phyloP scores from a whole-genome alignment of 2,888 invertebrate species.

The Dynastes hyllus region DNA sequence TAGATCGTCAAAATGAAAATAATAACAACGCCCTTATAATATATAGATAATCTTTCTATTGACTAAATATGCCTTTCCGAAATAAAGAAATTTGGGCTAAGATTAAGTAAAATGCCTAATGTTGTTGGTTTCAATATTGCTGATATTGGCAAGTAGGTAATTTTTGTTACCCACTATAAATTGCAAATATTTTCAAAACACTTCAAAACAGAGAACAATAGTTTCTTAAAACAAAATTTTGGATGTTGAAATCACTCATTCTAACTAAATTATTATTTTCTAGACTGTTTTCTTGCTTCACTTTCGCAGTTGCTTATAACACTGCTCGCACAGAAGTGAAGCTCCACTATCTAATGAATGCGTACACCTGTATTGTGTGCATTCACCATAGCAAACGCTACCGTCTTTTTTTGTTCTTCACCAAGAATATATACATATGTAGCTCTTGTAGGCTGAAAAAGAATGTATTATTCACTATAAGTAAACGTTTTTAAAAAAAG shows the following conservation, averaged over 20 bases:
- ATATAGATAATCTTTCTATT: not conserved
- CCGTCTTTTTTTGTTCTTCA: slow-evolving; percentile 11
- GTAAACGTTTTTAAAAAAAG: not conserved
- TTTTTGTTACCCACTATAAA: too few species aligned
- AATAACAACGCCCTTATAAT: not conserved
- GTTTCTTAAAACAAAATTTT: too few species aligned
- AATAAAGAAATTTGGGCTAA: too few species aligned
- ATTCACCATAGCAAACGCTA: slow-evolving; percentile 59
- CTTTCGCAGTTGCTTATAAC: slow-evolving; percentile 34
- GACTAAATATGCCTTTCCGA: not conserved
- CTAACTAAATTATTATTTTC: not conserved
- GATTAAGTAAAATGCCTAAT: too few species aligned
- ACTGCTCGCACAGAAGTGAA: slow-evolving; percentile 39
- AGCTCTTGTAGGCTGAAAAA: not conserved
- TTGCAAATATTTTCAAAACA: too few species aligned
- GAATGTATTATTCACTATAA: not conserved
- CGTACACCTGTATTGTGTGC: slow-evolving; percentile 66
- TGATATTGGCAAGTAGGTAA: too few species aligned
- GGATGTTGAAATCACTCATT: not conserved
- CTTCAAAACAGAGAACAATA: too few species aligned
- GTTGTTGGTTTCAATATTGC: too few species aligned
- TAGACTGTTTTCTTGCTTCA: slow-evolving; percentile 3
- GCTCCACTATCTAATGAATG: slow-evolving; percentile 49
- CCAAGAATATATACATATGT: not conserved
- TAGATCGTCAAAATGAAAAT: slow-evolving; percentile 29